A percentile compares a stretch with the other conserved stretches of the same genome.
phyloP scores from a whole-genome alignment of 2,797 vertebrate genomes.

The Brotogeris chrysoptera region DNA sequence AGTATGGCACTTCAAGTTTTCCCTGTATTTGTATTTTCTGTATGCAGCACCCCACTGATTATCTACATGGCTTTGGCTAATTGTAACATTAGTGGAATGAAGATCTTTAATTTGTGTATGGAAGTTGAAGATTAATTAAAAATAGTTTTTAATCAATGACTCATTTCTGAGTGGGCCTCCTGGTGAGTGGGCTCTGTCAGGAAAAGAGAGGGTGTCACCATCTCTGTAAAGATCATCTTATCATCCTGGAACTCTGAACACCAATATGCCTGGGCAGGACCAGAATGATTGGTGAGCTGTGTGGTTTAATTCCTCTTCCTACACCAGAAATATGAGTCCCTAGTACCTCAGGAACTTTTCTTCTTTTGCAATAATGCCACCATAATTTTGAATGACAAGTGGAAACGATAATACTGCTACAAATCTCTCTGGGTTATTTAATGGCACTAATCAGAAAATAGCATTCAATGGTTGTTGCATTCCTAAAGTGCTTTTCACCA shows the following conservation, averaged over 20 bases:
- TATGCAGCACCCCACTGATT: background rate
- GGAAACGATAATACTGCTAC: background rate
- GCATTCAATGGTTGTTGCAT: background rate
- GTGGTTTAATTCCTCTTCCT: background rate
- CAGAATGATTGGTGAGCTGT: background rate
- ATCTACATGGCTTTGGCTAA: constrained; percentile 17
- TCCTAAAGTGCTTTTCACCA: background rate
- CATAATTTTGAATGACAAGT: background rate
- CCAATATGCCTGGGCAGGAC: background rate
- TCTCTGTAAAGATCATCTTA: background rate
- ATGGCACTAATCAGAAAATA: constrained; percentile 6
- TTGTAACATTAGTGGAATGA: background rate
- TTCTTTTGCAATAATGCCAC: background rate
- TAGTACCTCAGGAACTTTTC: background rate
- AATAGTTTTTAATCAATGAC: constrained; percentile 7
- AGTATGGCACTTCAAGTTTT: background rate
- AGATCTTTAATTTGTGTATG: background rate
- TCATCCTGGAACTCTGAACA: background rate
- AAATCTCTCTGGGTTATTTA: background rate
- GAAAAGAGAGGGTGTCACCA: background rate
- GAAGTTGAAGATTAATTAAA: background rate
- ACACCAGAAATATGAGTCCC: background rate
- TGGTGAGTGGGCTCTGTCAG: background rate
- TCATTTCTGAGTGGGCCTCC: background rate
- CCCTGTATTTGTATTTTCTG: background rate